Percentiles rank a stretch among this genome's conserved stretches.
phyloP scores from a whole-genome alignment of 2,888 invertebrate species.

The Nephrocerus scutellatus region DNA sequence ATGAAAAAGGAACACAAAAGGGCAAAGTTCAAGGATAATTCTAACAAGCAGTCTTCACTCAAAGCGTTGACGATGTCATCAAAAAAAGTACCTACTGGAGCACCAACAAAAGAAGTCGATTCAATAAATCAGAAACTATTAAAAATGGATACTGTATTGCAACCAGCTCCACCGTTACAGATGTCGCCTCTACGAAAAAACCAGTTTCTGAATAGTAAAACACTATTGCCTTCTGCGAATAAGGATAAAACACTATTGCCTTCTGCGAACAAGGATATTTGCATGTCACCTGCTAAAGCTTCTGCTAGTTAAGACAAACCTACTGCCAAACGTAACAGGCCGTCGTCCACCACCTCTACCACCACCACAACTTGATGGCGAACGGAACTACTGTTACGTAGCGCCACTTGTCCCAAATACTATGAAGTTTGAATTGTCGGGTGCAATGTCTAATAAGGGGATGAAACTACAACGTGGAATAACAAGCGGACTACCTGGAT shows the following conservation, averaged over 20 bases:
- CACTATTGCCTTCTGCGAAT: slow-evolving; percentile 10
- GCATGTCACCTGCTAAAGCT: slow-evolving; percentile 4
- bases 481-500: too few species aligned
- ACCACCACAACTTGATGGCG: slow-evolving; percentile 19
- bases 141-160: slow-evolving; percentile 43
- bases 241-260: slow-evolving; percentile 12
- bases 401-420: slow-evolving; percentile 43
- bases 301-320: slow-evolving; percentile 17
- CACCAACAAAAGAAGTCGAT: slow-evolving; percentile 29
- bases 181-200: neutral
- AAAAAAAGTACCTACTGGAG: slow-evolving; percentile 12
- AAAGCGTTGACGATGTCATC: slow-evolving; percentile 7
- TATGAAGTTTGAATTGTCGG: slow-evolving; percentile 29
- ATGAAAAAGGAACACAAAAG: slow-evolving; percentile 36
- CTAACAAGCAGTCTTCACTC: slow-evolving; percentile 4
- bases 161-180: slow-evolving; percentile 32
- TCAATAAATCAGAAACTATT: slow-evolving; percentile 46
- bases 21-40: slow-evolving; percentile 20
- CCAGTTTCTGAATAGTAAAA: slow-evolving; percentile 9
- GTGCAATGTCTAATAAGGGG: too few species aligned
- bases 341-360: slow-evolving; percentile 8
- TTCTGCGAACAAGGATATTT: slow-evolving; percentile 1
- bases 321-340: slow-evolving; percentile 2
- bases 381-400: slow-evolving; percentile 42
- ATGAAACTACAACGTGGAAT: too few species aligned